These are phyloP conservation scores for Chrysogorgia sp. DNA, from an alignment of 92 coral and sea anemone genomes.

Conservation along the genomic window DNA sequence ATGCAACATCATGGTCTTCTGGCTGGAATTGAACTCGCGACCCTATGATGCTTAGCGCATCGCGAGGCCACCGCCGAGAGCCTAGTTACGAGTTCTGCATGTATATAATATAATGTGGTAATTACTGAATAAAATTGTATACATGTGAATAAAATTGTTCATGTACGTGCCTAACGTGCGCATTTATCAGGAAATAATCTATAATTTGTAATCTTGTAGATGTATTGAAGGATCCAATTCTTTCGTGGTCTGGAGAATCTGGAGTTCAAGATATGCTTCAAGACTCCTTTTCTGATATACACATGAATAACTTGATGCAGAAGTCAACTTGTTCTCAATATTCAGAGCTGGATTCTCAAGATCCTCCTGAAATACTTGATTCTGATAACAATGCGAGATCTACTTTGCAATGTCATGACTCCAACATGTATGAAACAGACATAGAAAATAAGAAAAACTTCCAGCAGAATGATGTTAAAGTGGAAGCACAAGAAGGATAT, in stretches of 20 bases:
- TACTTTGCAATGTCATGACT: neutral
- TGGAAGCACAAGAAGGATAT: neutral
- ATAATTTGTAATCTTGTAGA: neutral
- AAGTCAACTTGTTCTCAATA: neutral
- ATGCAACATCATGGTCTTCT: too few species aligned
- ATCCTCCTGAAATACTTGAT: neutral
- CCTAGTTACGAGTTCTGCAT: too few species aligned
- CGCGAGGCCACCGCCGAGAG: too few species aligned
- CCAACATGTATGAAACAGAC: neutral
- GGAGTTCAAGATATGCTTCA: neutral
- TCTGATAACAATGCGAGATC: neutral
- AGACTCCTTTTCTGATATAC: neutral
- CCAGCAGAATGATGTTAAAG: conserved; percentile 4
- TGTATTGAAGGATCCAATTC: neutral
- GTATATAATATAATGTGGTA: too few species aligned
- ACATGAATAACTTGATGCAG: neutral
- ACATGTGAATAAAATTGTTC: too few species aligned
- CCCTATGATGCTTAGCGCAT: too few species aligned
- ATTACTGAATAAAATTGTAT: too few species aligned
- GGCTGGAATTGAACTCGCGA: too few species aligned
- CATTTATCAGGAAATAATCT: too few species aligned
- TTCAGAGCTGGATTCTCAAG: neutral
- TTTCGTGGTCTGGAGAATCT: neutral
- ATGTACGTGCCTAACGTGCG: too few species aligned
- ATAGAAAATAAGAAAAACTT: neutral